Conservation (phyloP, 2,113 vertebrate species). For the Istiophorus platypterus region DNA sequence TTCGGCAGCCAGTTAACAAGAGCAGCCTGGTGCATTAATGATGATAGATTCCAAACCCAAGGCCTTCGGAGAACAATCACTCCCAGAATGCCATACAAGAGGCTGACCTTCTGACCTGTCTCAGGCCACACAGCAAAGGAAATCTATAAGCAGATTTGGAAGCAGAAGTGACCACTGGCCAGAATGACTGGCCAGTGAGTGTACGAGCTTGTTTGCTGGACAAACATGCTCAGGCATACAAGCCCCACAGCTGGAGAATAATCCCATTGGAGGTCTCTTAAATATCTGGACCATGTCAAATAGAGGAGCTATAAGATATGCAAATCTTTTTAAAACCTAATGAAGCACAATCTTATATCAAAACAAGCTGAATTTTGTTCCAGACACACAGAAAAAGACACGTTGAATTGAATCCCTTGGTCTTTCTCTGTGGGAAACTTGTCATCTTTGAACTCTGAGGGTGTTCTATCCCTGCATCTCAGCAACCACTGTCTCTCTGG, state of each 20-base stretch:
- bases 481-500: conserved; percentile 61
- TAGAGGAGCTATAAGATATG: conserved; percentile 76
- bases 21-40: conserved; percentile 93
- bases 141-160: conserved; percentile 94
- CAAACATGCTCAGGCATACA: conserved; percentile 83
- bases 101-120: conserved; percentile 93
- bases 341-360: conserved; percentile 78
- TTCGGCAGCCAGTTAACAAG: conserved; percentile 89
- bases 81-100: conserved; percentile 92
- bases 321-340: conserved; percentile 80
- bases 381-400: conserved; percentile 61
- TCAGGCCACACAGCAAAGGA: conserved; percentile 92
- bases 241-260: conserved; percentile 79
- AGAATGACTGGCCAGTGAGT: conserved; percentile 61
- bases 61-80: conserved; percentile 92
- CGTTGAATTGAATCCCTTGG: conserved; percentile 68
- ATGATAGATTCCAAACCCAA: conserved; percentile 94
- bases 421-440: conserved; percentile 80
- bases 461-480: conserved; percentile 53
- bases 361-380: conserved; percentile 74
- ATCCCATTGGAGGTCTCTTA: conserved; percentile 73
- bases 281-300: conserved; percentile 69
- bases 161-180: conserved; percentile 81
- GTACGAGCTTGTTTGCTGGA: conserved; percentile 83
- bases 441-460: conserved; percentile 81